Evolutionary conservation across 2,888 invertebrate genomes (phyloP), one percentile per base, ranked within the genome.

Genomic region (Reticulitermes lucifugus): DNA sequence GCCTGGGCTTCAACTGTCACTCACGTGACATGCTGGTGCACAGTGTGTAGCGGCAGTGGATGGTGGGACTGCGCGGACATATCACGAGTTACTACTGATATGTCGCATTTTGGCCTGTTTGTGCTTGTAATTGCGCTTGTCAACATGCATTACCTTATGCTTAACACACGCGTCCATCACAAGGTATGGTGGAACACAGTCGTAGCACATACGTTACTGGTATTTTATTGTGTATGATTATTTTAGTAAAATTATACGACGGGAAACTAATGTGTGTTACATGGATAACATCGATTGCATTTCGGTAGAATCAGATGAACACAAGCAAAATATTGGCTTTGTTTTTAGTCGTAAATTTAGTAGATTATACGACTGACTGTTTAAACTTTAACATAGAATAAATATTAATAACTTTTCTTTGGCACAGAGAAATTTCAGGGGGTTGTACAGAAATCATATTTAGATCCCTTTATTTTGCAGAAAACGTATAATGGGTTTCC

Each of bases 41-140:
- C 41, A 35, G 35, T 83, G 43, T 21, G 70, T 82, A 10, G 12
- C 41, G 51, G 70, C 83, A 81, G 60, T 25, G 25, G 18, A 71
- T 70, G 83, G 55, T 73, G 55, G 55, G 75, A 75, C 75, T 83
- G 71, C 65, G 75, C 51, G 41, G 41, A 35, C 55, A 12, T 18
- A 18, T 55, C 14, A 55, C 41, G 83, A 22, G 71, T 29, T 60
- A 82, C 65, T 51, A 83, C 7, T 55, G 59, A 55, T 51, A 35
- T 73, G 75, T 83, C 51, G 75, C 59, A 71, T 73, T 73, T 79
- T 43, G 46, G 65, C 21, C 73, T 41, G 35, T 14, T 41, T 70
- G 70, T 73, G 41, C 73, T 73, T 85, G 85, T 85, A 85, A 85
- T 85, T 85, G 85, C 79, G 79, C 85, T 82, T 85, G 85, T 85